A percentile compares a stretch with the other conserved stretches of the same genome.
Conservation (phyloP, 1,140 invertebrate species). For the Whitmania pigra region DNA sequence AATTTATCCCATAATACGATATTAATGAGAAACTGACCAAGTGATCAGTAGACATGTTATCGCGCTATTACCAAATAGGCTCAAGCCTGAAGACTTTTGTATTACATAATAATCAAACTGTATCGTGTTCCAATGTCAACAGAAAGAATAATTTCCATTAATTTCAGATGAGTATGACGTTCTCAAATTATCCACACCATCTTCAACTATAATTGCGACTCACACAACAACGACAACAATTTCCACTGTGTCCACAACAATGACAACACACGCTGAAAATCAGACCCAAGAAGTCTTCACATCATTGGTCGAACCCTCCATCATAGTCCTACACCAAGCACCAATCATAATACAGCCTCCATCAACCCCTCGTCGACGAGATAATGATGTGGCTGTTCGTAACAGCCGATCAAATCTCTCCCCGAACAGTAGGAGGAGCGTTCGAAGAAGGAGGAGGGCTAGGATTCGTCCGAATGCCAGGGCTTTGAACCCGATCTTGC, state of each 20-base stretch:
- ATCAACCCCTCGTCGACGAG: not conserved
- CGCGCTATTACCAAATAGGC: no score
- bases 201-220: not conserved
- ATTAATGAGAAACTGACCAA: no score
- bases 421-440: not conserved
- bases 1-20: not conserved
- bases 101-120: no score
- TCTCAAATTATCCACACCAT: not conserved
- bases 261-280: not conserved
- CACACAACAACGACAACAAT: not conserved
- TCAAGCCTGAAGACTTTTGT: no score
- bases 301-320: not conserved
- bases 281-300: not conserved
- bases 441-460: not conserved
- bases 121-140: not conserved
- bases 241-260: not conserved
- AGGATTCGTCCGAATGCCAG: not conserved
- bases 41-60: no score
- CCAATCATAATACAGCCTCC: conserved; percentile 7
- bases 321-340: not conserved
- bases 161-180: not conserved
- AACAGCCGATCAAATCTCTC: not conserved
- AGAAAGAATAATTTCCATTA: not conserved
- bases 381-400: not conserved
- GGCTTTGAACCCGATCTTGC: not conserved